A percentile compares a stretch with the other conserved stretches of the same genome.
Evolutionary conservation across 2,797 vertebrate genomes (phyloP).

Genomic region (Fistularia commersonii): DNA sequence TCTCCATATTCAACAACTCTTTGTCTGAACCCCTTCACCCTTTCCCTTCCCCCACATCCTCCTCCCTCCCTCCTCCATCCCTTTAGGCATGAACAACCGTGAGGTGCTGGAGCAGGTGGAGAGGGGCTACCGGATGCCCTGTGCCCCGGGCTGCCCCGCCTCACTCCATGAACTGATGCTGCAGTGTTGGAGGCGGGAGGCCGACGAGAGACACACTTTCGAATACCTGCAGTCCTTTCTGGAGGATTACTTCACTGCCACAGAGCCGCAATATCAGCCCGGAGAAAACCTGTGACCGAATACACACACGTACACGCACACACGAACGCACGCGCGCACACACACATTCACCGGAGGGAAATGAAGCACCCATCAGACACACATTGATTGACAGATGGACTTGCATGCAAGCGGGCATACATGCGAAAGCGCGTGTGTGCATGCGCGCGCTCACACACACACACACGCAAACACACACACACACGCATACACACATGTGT

Average conservation of each 20-base stretch:
- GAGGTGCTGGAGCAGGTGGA: slow-evolving; percentile 97
- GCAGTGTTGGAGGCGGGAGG: slow-evolving; percentile 92
- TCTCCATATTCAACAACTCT: neutral
- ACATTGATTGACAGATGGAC: neutral
- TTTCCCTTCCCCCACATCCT: neutral
- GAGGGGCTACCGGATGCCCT: slow-evolving; percentile 91
- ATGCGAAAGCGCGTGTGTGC: too few relatives aligned
- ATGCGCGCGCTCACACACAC: slow-evolving; percentile 5
- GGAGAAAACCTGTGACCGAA: slow-evolving; percentile 86
- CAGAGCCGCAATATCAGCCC: slow-evolving; percentile 97
- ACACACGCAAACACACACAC: slow-evolving; percentile 8
- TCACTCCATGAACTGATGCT: slow-evolving; percentile 93
- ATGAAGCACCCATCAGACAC: too few relatives aligned
- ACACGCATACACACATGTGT: too few relatives aligned
- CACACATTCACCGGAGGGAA: slow-evolving; percentile 7
- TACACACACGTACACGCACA: slow-evolving; percentile 6
- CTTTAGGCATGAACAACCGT: slow-evolving; percentile 93
- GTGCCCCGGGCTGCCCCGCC: slow-evolving; percentile 79
- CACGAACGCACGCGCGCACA: slow-evolving; percentile 8
- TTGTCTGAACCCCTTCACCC: slow-evolving; percentile 1
- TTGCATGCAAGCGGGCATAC: too few relatives aligned
- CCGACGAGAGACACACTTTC: slow-evolving; percentile 94
- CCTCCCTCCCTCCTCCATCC: slow-evolving; percentile 1
- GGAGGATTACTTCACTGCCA: slow-evolving; percentile 97
- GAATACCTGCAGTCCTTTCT: slow-evolving; percentile 97